Evolutionary conservation across 2,113 vertebrate species (phyloP).

Genomic region (Alexandromys fortis): DNA sequence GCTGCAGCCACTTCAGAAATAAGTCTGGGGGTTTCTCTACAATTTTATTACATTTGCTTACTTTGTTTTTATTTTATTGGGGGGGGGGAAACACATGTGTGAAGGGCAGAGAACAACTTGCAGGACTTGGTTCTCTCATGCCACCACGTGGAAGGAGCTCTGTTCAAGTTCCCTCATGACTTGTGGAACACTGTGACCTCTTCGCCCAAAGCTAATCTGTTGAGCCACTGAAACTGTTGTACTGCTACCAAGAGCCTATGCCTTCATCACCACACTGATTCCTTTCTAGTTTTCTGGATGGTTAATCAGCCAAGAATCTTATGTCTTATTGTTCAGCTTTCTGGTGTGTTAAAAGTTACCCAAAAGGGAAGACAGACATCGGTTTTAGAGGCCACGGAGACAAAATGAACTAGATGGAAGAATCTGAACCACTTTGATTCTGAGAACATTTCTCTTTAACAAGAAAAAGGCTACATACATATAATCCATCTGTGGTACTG

Average conservation of each 20-base stretch:
- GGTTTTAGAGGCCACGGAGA: not conserved
- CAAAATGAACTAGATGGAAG: too few relatives aligned
- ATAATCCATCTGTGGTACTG: not conserved
- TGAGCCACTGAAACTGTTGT: not conserved
- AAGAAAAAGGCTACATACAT: not conserved
- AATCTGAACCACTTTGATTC: not conserved
- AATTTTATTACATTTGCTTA: not conserved
- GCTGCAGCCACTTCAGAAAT: not conserved
- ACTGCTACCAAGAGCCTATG: not conserved
- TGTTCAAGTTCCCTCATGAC: not conserved
- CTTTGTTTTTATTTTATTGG: not conserved
- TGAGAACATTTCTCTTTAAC: not conserved
- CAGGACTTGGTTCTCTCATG: not conserved
- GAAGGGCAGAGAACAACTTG: not conserved
- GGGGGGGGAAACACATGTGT: not conserved
- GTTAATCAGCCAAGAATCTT: not conserved
- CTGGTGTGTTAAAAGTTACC: not conserved
- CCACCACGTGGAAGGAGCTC: not conserved
- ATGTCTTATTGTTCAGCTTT: not conserved
- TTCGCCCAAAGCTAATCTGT: not conserved
- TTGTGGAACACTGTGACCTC: not conserved
- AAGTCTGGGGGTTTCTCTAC: not conserved
- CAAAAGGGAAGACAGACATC: not conserved
- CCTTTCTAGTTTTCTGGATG: not conserved
- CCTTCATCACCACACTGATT: rapidly evolving